phyloP scores from a whole-genome alignment of 2,797 vertebrate genomes.

The Aselliscus stoliczkanus region DNA sequence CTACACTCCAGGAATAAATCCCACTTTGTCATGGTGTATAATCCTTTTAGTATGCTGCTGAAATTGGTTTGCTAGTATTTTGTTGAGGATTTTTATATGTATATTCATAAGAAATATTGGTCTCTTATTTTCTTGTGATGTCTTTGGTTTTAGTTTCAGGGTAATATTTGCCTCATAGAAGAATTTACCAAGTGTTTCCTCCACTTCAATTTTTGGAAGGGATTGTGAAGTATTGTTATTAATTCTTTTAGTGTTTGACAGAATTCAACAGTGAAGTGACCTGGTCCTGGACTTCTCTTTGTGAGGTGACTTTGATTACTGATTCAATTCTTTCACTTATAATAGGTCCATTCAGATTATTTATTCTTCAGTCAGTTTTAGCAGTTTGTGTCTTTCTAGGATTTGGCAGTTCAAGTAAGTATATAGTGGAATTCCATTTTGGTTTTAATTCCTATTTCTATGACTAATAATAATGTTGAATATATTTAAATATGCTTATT shows the following conservation, averaged over 20 bases:
- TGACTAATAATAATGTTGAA: background rate
- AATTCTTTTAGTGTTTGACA: background rate
- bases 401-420: background rate
- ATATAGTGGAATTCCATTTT: background rate
- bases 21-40: background rate
- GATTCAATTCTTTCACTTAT: background rate
- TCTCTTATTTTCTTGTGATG: background rate
- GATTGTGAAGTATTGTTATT: background rate
- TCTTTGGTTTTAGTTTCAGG: background rate
- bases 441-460: background rate
- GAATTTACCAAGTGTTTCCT: background rate
- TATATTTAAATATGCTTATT: background rate
- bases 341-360: background rate
- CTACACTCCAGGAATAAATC: background rate
- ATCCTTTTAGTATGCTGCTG: background rate
- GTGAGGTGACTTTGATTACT: background rate
- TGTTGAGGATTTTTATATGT: background rate
- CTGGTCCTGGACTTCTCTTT: background rate
- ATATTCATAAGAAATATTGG: background rate
- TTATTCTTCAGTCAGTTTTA: background rate
- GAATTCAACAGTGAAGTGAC: background rate
- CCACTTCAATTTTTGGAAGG: background rate
- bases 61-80: background rate
- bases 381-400: background rate
- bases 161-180: background rate